Conservation (phyloP, 1,140 invertebrate genomes). For the Plutomurus gul region DNA sequence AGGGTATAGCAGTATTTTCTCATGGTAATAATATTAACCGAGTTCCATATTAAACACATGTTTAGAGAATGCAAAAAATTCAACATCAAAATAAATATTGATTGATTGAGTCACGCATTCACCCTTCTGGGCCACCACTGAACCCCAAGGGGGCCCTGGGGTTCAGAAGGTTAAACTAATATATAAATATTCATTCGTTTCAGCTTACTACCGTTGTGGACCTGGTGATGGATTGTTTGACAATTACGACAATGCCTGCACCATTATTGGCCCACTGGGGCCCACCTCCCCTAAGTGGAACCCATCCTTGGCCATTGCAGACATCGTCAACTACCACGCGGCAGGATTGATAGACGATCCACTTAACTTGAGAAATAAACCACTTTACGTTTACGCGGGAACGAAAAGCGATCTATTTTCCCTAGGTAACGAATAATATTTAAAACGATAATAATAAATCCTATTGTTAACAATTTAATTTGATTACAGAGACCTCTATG, state of each 20-base stretch:
- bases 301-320: slow-evolving; percentile 9
- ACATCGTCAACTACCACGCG: slow-evolving; percentile 38
- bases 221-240: slow-evolving; percentile 33
- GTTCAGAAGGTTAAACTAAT: background rate
- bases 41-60: no score
- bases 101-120: background rate
- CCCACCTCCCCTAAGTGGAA: background rate
- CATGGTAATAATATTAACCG: slow-evolving; percentile 44
- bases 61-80: no score
- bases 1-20: slow-evolving; percentile 48
- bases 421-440: slow-evolving; percentile 40
- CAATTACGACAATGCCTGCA: slow-evolving; percentile 44
- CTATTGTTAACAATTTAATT: no score
- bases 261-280: background rate
- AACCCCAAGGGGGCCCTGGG: no score
- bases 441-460: no score
- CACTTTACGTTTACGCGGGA: slow-evolving; percentile 50
- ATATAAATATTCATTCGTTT: background rate
- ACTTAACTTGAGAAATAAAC: slow-evolving; percentile 41
- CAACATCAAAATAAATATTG: background rate
- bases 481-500: background rate
- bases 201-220: slow-evolving; percentile 52
- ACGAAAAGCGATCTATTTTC: slow-evolving; percentile 41
- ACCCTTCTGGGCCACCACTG: no score
- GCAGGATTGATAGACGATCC: slow-evolving; percentile 43